Percentiles rank a stretch among this genome's conserved stretches.
Conservation (phyloP, 2,797 vertebrate genomes). For the Sebastes ruberrimus region DNA sequence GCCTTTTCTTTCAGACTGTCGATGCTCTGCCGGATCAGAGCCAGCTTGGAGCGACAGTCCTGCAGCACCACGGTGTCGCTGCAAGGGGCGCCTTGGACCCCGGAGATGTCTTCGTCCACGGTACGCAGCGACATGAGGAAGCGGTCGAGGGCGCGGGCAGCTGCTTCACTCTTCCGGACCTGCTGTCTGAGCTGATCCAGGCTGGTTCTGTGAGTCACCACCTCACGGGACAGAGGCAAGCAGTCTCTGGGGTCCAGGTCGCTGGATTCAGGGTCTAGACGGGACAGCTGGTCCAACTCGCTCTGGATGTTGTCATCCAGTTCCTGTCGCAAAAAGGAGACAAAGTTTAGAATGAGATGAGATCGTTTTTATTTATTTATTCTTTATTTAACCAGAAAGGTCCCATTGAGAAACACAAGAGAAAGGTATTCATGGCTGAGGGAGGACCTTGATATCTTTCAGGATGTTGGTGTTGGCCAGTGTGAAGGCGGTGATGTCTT, state of each 20-base stretch:
- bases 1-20: slow-evolving; percentile 85
- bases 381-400: too few species aligned
- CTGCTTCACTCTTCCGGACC: slow-evolving; percentile 81
- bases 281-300: slow-evolving; percentile 83
- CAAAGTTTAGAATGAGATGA: background rate
- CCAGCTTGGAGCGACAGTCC: slow-evolving; percentile 67
- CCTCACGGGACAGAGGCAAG: slow-evolving; percentile 79
- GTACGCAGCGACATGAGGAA: slow-evolving; percentile 88
- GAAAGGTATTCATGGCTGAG: background rate
- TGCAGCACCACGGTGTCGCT: slow-evolving; percentile 57
- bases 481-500: slow-evolving; percentile 78
- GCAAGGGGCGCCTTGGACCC: slow-evolving; percentile 56
- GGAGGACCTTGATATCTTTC: slow-evolving; percentile 81
- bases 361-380: too few species aligned
- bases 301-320: slow-evolving; percentile 82
- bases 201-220: slow-evolving; percentile 81
- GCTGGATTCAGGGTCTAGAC: slow-evolving; percentile 78
- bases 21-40: slow-evolving; percentile 75
- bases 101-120: slow-evolving; percentile 75
- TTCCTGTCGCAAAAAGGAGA: slow-evolving; percentile 54
- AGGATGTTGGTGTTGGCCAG: slow-evolving; percentile 80
- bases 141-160: slow-evolving; percentile 85
- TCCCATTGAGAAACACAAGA: background rate
- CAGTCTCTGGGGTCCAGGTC: slow-evolving; percentile 85
- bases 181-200: slow-evolving; percentile 85